These are phyloP conservation scores for Meles meles DNA, from an alignment of 2,113 vertebrate genomes.

Conservation along the genomic window DNA sequence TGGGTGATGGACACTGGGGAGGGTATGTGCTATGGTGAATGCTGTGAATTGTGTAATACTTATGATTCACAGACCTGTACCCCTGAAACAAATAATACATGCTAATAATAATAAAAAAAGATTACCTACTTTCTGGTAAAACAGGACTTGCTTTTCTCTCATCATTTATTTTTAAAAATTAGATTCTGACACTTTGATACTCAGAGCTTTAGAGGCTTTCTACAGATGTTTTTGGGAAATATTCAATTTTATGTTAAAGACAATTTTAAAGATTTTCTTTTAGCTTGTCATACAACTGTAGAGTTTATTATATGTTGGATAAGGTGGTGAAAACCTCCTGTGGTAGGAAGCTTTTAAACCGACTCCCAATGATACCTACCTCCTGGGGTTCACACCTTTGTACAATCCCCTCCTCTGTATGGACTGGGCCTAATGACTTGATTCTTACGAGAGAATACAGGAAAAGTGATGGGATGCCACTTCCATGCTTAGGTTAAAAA, in stretches of 20 bases:
- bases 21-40: no score
- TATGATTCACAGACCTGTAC: no score
- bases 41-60: no score
- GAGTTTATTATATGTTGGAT: neutral
- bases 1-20: no score
- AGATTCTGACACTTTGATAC: neutral
- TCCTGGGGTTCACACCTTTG: neutral
- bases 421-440: neutral
- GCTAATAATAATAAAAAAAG: no score
- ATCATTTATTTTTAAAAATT: neutral
- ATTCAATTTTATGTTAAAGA: conserved; percentile 3
- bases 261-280: neutral
- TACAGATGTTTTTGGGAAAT: neutral
- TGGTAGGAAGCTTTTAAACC: neutral
- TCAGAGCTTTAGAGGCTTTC: neutral
- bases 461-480: neutral
- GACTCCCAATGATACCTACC: neutral
- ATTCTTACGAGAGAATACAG: neutral
- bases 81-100: no score
- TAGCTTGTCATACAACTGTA: neutral
- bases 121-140: neutral
- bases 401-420: neutral
- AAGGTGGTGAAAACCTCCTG: neutral
- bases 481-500: neutral
- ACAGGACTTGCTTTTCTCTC: conserved; percentile 12